phyloP scores from a whole-genome alignment of 35 echinoderm and acorn worm genomes.

The Acanthaster planci region DNA sequence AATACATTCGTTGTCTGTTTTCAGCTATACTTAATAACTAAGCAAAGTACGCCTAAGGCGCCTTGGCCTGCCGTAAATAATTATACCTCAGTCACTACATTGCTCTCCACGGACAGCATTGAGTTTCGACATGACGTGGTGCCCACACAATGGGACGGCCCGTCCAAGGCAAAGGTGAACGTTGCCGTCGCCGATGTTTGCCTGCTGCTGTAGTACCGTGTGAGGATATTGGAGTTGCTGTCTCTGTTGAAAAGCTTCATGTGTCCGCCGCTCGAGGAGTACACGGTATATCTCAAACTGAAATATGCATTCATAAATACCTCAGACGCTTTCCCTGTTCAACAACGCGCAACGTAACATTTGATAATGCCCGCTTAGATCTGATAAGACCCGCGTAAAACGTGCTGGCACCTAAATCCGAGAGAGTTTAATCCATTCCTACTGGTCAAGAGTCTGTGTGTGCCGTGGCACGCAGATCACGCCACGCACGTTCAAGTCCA shows the following conservation, averaged over 20 bases:
- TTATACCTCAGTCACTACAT: background rate
- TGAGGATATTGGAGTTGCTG: background rate
- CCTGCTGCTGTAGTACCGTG: background rate
- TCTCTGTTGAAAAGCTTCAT: slow-evolving; percentile 5
- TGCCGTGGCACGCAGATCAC: background rate
- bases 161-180: background rate
- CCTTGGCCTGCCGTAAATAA: no score
- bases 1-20: no score
- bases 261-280: background rate
- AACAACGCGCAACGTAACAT: background rate
- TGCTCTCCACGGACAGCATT: background rate
- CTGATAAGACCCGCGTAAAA: background rate
- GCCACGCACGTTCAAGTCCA: background rate
- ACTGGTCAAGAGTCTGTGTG: no score
- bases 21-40: no score
- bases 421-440: background rate
- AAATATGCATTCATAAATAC: no score
- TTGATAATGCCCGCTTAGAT: background rate
- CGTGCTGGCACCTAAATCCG: background rate
- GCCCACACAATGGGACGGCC: slow-evolving; percentile 1
- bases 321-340: background rate
- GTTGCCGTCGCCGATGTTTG: background rate
- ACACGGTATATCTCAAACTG: background rate
- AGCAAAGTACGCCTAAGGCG: no score
- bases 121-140: background rate